A percentile compares a stretch with the other conserved stretches of the same genome.
phyloP scores from a whole-genome alignment of 2,113 vertebrate genomes.

The Pagrus major region DNA sequence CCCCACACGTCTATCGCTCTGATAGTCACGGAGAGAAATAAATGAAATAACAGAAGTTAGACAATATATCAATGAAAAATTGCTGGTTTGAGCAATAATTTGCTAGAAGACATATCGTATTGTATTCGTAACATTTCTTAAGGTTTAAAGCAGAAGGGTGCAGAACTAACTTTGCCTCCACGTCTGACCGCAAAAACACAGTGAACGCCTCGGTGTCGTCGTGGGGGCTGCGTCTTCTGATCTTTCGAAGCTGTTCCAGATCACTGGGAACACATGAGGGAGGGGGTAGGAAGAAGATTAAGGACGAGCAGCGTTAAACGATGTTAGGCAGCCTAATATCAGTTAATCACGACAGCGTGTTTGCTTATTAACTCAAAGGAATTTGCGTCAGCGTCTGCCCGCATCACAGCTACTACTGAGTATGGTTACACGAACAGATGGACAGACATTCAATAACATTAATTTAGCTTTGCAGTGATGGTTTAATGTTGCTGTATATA shows the following conservation, averaged over 20 bases:
- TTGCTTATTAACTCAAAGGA: conserved; percentile 55
- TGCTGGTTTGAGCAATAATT: background rate
- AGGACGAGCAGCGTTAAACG: background rate
- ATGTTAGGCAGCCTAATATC: background rate
- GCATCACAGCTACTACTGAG: background rate
- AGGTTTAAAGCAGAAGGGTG: background rate
- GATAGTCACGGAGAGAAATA: conserved; percentile 34
- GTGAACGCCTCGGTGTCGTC: conserved; percentile 98
- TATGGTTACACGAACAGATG: background rate
- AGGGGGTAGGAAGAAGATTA: too few relatives aligned
- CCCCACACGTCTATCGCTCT: conserved; percentile 98
- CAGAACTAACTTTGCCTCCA: conserved; percentile 97
- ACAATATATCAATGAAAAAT: background rate
- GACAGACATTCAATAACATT: background rate
- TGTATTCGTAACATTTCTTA: background rate
- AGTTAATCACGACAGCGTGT: conserved; percentile 56
- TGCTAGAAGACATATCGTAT: background rate
- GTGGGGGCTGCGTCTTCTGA: conserved; percentile 94
- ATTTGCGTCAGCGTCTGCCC: background rate
- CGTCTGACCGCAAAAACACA: conserved; percentile 95
- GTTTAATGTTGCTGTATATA: background rate
- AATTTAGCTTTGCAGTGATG: background rate
- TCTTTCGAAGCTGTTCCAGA: conserved; percentile 94
- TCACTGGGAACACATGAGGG: conserved; percentile 83
- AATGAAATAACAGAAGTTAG: background rate